These are phyloP conservation scores for Sebastes diaconus DNA, from an alignment of 2,797 vertebrate genomes.

Conservation along the genomic window DNA sequence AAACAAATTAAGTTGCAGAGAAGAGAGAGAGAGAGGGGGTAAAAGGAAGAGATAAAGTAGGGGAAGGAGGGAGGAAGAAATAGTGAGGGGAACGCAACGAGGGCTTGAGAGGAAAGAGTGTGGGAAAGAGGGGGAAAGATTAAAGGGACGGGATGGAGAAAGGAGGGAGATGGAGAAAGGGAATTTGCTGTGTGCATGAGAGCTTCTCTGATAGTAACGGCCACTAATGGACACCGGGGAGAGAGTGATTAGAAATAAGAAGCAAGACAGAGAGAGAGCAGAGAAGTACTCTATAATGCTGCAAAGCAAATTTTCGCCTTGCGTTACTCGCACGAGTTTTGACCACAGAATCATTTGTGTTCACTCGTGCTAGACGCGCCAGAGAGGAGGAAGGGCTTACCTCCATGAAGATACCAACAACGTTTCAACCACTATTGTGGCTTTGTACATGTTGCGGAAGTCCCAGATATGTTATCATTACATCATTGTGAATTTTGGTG, in stretches of 20 bases:
- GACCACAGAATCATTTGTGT: background rate
- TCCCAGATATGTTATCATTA: background rate
- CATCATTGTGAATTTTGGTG: background rate
- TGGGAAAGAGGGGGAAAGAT: slow-evolving; percentile 38
- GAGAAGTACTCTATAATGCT: background rate
- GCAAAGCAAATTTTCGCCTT: background rate
- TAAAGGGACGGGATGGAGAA: slow-evolving; percentile 21
- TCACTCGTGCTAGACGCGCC: background rate
- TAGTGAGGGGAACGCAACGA: slow-evolving; percentile 5
- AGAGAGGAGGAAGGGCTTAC: background rate
- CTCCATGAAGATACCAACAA: background rate
- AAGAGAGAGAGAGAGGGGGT: slow-evolving; percentile 4
- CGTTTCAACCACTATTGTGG: background rate
- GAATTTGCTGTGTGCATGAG: slow-evolving; percentile 23
- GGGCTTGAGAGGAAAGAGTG: slow-evolving; percentile 32
- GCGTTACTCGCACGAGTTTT: background rate
- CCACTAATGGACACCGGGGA: slow-evolving; percentile 36
- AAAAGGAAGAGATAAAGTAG: slow-evolving; percentile 28
- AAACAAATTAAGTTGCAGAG: slow-evolving; percentile 67
- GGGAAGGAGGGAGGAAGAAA: background rate
- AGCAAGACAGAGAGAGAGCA: background rate
- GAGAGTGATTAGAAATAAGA: slow-evolving; percentile 13
- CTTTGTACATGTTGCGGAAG: background rate
- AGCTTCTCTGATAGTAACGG: slow-evolving; percentile 26
- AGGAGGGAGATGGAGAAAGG: background rate